phyloP scores from a whole-genome alignment of 2,888 invertebrate genomes.

The Acanthosepion pharaonis region DNA sequence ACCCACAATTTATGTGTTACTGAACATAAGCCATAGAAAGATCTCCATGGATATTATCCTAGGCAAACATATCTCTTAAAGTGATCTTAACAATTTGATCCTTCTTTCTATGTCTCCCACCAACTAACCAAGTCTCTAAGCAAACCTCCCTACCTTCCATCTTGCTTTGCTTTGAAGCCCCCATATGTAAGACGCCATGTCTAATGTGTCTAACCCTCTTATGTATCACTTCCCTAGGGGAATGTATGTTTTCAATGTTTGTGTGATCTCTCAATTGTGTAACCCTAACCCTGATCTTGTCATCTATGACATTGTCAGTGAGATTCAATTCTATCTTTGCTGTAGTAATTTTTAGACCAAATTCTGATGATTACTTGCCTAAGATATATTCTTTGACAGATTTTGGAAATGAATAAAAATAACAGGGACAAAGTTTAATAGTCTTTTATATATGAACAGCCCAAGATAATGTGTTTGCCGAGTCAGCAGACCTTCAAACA shows the following conservation, averaged over 20 bases:
- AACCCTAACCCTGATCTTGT: neutral
- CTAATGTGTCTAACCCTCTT: constrained; percentile 33
- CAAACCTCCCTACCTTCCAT: neutral
- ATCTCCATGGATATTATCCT: constrained; percentile 11
- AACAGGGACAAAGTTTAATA: no score
- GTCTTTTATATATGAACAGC: no score
- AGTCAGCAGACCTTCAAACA: no score
- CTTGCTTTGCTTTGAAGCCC: neutral
- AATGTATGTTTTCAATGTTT: neutral
- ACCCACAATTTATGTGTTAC: constrained; percentile 11
- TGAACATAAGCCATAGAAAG: neutral
- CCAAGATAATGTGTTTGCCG: no score
- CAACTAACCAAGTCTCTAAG: neutral
- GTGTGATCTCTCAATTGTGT: neutral
- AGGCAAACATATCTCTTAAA: neutral
- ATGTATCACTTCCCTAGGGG: neutral
- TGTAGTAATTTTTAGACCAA: neutral
- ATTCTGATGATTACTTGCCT: neutral
- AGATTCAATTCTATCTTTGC: neutral
- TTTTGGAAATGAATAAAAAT: no score
- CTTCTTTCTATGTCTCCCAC: neutral
- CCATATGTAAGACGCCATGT: neutral
- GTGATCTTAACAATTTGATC: constrained; percentile 33
- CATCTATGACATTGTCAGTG: neutral
- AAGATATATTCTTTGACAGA: neutral